Conservation (phyloP, 2,888 invertebrate species). For the Metallyticus violacea region DNA sequence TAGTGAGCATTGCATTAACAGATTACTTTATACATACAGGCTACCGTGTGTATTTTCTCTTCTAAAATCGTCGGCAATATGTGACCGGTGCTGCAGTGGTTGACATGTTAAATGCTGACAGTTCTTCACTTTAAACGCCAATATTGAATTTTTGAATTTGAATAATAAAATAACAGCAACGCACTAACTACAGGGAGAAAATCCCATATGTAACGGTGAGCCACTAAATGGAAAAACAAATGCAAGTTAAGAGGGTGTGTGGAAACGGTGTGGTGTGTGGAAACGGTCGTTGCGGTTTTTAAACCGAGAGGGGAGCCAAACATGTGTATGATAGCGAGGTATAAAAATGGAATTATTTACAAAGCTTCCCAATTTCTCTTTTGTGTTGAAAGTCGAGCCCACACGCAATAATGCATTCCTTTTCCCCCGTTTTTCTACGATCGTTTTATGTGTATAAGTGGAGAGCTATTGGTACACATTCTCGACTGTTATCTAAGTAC, state of each 20-base stretch:
- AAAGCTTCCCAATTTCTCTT: background rate
- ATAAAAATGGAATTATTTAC: background rate
- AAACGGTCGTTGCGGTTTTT: background rate
- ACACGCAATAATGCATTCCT: background rate
- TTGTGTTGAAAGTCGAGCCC: background rate
- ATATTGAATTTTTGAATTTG: background rate
- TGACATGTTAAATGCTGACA: background rate
- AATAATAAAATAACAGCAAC: background rate
- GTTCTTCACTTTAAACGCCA: background rate
- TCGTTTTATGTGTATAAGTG: too few species aligned
- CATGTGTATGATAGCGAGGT: background rate
- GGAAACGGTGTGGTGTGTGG: background rate
- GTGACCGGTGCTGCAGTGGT: too few species aligned
- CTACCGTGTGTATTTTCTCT: too few species aligned
- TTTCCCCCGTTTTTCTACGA: too few species aligned
- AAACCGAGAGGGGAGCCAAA: background rate
- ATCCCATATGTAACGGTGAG: background rate
- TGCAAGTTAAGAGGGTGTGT: background rate
- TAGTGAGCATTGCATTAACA: too few species aligned
- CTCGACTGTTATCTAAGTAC: too few species aligned
- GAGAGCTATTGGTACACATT: too few species aligned
- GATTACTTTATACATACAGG: too few species aligned
- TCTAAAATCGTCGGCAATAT: too few species aligned
- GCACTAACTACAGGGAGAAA: background rate
- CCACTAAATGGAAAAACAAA: background rate